Evolutionary conservation across 2,113 vertebrate species (phyloP).

Genomic region (Lichenostomus cassidix): DNA sequence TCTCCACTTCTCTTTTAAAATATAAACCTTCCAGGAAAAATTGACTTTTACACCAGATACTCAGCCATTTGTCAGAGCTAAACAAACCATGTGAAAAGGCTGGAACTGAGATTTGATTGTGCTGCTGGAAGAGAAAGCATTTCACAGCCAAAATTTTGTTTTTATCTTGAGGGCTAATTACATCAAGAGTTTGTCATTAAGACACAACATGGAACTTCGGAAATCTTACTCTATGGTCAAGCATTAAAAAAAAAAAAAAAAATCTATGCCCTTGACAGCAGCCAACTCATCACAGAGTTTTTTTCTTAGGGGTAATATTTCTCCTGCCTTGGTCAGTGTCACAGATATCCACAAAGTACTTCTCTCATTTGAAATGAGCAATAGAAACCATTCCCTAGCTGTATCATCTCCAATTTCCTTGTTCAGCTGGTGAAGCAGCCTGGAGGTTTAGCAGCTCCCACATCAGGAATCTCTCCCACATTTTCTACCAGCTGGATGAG

Average conservation of each 20-base stretch:
- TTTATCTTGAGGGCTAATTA: not conserved
- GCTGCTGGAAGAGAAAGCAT: not conserved
- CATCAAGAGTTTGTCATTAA: not conserved
- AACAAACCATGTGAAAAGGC: not conserved
- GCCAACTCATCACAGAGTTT: not conserved
- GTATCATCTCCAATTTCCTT: not conserved
- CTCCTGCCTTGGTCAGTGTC: not conserved
- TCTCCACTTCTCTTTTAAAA: not conserved
- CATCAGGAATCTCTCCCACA: not conserved
- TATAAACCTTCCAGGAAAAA: not conserved
- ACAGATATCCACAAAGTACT: not conserved
- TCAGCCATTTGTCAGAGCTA: not conserved
- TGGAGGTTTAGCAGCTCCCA: not conserved
- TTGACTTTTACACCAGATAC: not conserved
- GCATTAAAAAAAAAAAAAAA: not conserved
- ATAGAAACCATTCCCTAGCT: not conserved
- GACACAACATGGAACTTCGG: not conserved
- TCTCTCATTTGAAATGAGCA: not conserved
- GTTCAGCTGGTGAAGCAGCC: not conserved
- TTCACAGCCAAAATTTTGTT: not conserved
- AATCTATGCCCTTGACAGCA: not conserved
- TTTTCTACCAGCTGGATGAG: not conserved
- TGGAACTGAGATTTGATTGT: not conserved
- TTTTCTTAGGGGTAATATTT: not conserved
- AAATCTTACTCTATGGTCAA: not conserved